Percentiles rank a stretch among this genome's conserved stretches.
Evolutionary conservation across 1,140 invertebrate species (phyloP).

Genomic region (Drosophila elegans): DNA sequence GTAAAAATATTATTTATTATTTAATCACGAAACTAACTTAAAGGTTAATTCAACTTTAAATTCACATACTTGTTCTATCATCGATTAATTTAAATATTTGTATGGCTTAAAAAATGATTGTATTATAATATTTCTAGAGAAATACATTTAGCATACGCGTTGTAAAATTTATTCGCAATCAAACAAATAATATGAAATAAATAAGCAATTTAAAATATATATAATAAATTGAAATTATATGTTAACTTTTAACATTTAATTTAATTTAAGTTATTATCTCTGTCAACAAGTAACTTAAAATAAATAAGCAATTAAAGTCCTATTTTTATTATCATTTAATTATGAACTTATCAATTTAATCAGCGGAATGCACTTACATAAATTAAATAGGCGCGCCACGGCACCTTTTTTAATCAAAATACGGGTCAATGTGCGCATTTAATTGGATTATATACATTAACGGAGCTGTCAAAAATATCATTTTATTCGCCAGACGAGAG

Average conservation of each 20-base stretch:
- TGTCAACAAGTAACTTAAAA: neutral
- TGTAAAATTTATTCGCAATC: too few relatives aligned
- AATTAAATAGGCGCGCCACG: constrained; percentile 9
- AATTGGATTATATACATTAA: constrained; percentile 46
- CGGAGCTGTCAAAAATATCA: constrained; percentile 48
- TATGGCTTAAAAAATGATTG: too few relatives aligned
- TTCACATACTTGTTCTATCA: too few relatives aligned
- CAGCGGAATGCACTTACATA: constrained; percentile 2
- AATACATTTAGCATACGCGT: too few relatives aligned
- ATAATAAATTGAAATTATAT: neutral
- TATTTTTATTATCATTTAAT: constrained; percentile 4
- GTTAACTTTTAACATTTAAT: neutral
- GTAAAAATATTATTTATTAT: too few relatives aligned
- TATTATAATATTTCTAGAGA: too few relatives aligned
- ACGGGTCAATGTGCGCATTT: constrained; percentile 42
- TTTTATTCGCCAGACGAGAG: constrained; percentile 19
- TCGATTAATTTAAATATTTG: too few relatives aligned
- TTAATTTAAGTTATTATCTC: neutral
- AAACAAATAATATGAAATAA: too few relatives aligned
- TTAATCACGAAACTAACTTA: too few relatives aligned
- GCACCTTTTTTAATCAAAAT: constrained; percentile 30
- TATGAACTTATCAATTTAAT: constrained; percentile 12
- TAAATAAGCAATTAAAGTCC: neutral
- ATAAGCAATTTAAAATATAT: neutral
- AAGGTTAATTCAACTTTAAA: too few relatives aligned